Evolutionary conservation across 2,797 vertebrate species (phyloP).

Genomic region (Mus minutoides): DNA sequence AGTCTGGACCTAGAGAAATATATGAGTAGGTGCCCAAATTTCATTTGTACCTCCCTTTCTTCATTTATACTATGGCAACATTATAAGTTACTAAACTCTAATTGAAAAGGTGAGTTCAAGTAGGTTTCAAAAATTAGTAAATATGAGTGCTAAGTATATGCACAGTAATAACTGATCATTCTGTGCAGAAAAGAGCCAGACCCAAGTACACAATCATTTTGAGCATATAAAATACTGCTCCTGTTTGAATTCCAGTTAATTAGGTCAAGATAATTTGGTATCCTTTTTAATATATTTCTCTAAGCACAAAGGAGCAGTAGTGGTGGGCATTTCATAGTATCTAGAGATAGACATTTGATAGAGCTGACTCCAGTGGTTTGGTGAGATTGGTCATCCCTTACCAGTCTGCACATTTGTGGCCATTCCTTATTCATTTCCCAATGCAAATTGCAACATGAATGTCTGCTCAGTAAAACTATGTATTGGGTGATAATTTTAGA

Average conservation of each 20-base stretch:
- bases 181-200: slow-evolving; percentile 44
- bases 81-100: not conserved
- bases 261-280: slow-evolving; percentile 68
- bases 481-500: slow-evolving; percentile 40
- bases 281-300: slow-evolving; percentile 52
- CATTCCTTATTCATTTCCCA: slow-evolving; percentile 47
- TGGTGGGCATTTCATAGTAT: not conserved
- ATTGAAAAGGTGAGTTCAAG: not conserved
- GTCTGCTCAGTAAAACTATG: slow-evolving; percentile 48
- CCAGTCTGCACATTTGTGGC: not conserved
- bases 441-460: slow-evolving; percentile 44
- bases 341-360: slow-evolving; percentile 46
- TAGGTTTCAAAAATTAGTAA: slow-evolving; percentile 17
- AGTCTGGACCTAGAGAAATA: not conserved
- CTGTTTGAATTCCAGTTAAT: slow-evolving; percentile 65
- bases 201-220: slow-evolving; percentile 47
- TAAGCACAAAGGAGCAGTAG: not conserved
- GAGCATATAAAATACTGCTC: slow-evolving; percentile 10
- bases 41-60: not conserved
- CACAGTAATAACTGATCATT: slow-evolving; percentile 48
- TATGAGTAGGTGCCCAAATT: not conserved
- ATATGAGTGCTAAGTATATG: not conserved
- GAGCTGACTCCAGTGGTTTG: slow-evolving; percentile 47
- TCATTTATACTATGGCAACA: slow-evolving; percentile 18
- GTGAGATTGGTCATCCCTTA: slow-evolving; percentile 42